Percentiles rank a stretch among this genome's conserved stretches.
Conservation (phyloP, 2,113 vertebrate species). For the Neolamprologus hecqui region DNA sequence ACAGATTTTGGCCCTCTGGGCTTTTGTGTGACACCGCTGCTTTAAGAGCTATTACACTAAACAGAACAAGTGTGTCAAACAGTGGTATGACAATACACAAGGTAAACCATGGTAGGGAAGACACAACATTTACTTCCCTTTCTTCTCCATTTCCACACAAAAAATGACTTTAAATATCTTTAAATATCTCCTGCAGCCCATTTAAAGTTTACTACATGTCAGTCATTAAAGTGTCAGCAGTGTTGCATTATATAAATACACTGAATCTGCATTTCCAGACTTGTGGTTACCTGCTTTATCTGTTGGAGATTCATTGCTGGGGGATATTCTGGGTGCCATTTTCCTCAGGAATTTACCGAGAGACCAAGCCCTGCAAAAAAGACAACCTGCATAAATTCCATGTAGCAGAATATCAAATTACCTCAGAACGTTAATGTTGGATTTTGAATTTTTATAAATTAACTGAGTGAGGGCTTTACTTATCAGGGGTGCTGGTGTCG, state of each 20-base stretch:
- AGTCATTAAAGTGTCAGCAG: not conserved
- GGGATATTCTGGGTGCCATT: slow-evolving; percentile 4
- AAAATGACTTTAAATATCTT: not conserved
- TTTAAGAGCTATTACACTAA: not conserved
- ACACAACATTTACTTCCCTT: not conserved
- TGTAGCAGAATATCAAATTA: not conserved
- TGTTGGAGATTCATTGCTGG: not conserved
- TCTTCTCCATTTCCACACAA: not conserved
- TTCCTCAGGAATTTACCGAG: slow-evolving; percentile 56
- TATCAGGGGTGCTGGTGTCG: slow-evolving; percentile 68
- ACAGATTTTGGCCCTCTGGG: not conserved
- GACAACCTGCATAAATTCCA: not conserved
- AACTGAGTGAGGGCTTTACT: slow-evolving; percentile 46
- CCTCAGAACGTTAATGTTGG: not conserved
- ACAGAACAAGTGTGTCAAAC: not conserved
- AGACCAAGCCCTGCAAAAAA: slow-evolving; percentile 52
- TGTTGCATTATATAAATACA: not conserved
- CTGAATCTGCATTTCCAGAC: not conserved
- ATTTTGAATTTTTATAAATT: not conserved
- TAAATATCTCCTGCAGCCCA: not conserved
- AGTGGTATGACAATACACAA: not conserved
- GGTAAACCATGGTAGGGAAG: not conserved
- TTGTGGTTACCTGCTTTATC: slow-evolving; percentile 33
- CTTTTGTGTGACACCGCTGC: not conserved
- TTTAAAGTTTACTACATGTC: not conserved